Conservation (phyloP, 37 sponge, comb jelly and placozoan species). For the Crambe crambe region DNA sequence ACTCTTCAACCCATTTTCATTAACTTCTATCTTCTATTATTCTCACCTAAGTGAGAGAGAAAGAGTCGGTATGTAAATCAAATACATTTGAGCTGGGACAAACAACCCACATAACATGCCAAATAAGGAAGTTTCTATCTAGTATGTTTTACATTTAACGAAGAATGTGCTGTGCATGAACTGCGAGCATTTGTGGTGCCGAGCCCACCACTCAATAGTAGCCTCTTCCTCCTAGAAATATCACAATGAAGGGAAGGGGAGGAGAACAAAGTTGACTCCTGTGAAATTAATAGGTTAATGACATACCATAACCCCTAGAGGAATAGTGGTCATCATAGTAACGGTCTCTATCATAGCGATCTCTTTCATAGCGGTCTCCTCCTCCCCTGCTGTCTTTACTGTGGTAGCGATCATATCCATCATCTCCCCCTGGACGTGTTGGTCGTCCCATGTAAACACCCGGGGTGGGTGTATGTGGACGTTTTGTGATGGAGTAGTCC, state of each 20-base stretch:
- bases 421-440: slow-evolving; percentile 19
- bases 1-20: no score
- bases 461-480: slow-evolving; percentile 97
- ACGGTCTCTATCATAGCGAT: neutral
- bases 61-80: neutral
- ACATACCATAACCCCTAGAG: neutral
- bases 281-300: neutral
- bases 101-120: no score
- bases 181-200: neutral
- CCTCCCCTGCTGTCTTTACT: neutral
- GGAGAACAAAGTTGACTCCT: neutral
- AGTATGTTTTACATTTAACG: neutral
- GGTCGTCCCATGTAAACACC: slow-evolving; percentile 97
- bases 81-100: no score
- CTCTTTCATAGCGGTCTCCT: neutral
- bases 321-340: slow-evolving; percentile 14
- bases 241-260: neutral
- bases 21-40: slow-evolving; percentile 24
- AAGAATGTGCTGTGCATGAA: neutral
- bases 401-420: neutral
- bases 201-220: neutral
- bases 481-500: slow-evolving; percentile 97
- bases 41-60: slow-evolving; percentile 5
- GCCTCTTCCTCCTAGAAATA: neutral
- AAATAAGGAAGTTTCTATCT: neutral